These are phyloP conservation scores for Etheostoma perlongum DNA, from an alignment of 2,797 vertebrate species.

Conservation along the genomic window DNA sequence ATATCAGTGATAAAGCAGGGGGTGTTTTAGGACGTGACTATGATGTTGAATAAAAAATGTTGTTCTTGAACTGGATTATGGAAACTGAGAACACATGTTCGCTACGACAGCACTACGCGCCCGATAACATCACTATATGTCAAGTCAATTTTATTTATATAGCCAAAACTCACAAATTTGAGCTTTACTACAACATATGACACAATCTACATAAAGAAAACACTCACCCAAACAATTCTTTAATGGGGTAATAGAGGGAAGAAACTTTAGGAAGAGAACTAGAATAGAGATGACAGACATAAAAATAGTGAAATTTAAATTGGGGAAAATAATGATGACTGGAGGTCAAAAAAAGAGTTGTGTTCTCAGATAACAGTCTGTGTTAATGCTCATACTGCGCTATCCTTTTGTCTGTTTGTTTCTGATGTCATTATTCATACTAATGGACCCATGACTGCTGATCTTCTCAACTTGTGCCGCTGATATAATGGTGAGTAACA, in stretches of 20 bases:
- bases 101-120: too few species aligned
- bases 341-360: neutral
- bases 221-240: neutral
- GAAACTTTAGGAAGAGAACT: neutral
- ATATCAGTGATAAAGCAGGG: too few species aligned
- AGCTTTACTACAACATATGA: neutral
- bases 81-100: too few species aligned
- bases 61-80: too few species aligned
- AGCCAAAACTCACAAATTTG: neutral
- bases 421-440: neutral
- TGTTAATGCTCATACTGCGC: neutral
- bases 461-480: neutral
- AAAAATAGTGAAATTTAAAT: neutral
- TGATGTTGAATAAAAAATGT: too few species aligned
- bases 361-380: neutral
- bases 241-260: neutral
- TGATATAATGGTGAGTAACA: constrained; percentile 31
- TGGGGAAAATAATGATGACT: neutral
- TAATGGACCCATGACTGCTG: neutral
- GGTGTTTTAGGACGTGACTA: too few species aligned
- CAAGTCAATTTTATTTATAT: neutral
- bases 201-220: neutral
- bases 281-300: neutral
- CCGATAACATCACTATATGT: neutral
- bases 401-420: constrained; percentile 22